Evolutionary conservation across 2,888 invertebrate species (phyloP).

Genomic region (Thera britannica): DNA sequence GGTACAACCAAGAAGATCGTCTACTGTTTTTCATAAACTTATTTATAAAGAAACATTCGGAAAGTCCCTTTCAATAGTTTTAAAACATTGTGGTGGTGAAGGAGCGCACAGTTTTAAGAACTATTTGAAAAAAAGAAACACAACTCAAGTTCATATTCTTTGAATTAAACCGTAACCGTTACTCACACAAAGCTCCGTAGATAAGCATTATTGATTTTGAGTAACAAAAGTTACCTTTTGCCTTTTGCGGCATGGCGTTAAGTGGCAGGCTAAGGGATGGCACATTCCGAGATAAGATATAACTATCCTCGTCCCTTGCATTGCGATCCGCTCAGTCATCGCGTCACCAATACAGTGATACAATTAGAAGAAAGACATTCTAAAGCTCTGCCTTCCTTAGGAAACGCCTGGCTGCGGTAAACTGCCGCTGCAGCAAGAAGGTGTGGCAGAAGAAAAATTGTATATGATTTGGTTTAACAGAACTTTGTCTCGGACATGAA

Average conservation of each 20-base stretch:
- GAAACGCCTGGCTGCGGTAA: not conserved
- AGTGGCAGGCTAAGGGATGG: constrained; percentile 75
- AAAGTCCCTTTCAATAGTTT: too few species aligned
- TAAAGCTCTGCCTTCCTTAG: not conserved
- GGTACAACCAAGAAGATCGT: too few species aligned
- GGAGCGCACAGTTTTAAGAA: constrained; percentile 43
- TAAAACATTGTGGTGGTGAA: too few species aligned
- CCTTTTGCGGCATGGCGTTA: constrained; percentile 70
- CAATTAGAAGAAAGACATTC: not conserved
- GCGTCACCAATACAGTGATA: constrained; percentile 28
- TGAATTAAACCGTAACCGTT: constrained; percentile 60
- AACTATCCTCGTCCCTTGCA: constrained; percentile 60
- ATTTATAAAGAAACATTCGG: too few species aligned
- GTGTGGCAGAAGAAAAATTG: too few species aligned
- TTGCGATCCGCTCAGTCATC: constrained; percentile 75
- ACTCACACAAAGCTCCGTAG: constrained; percentile 64
- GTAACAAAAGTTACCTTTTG: constrained; percentile 71
- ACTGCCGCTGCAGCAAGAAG: not conserved
- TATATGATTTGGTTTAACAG: too few species aligned
- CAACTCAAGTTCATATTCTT: constrained; percentile 44
- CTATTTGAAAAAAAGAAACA: constrained; percentile 43
- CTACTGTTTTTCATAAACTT: too few species aligned
- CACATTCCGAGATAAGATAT: constrained; percentile 82
- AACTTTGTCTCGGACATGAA: too few species aligned
- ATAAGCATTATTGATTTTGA: constrained; percentile 73